Evolutionary conservation across 2,113 vertebrate genomes (phyloP).

Genomic region (Nesoenas mayeri): DNA sequence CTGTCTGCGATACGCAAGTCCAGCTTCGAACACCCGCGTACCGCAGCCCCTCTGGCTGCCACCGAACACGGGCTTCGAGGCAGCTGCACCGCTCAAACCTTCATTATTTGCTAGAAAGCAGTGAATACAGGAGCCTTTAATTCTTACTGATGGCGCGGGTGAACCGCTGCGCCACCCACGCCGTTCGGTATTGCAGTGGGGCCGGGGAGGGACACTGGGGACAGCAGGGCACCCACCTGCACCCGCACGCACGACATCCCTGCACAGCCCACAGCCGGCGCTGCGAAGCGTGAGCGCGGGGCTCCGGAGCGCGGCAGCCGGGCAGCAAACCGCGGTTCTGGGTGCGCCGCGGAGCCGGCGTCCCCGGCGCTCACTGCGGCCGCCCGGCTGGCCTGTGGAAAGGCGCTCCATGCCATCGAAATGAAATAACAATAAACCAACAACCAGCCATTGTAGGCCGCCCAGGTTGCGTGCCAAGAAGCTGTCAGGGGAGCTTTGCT

Average conservation of each 20-base stretch:
- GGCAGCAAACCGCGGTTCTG: accelerated
- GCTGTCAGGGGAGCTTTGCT: background rate
- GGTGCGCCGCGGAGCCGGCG: background rate
- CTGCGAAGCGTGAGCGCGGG: accelerated
- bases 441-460: background rate
- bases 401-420: background rate
- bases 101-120: background rate
- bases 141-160: background rate
- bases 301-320: no score
- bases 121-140: background rate
- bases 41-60: no score
- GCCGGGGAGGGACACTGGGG: no score
- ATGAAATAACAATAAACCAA: background rate
- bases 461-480: background rate
- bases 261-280: accelerated
- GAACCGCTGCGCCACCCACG: background rate
- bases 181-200: accelerated
- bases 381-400: background rate
- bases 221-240: accelerated
- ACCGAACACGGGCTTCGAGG: no score
- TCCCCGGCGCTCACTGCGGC: background rate
- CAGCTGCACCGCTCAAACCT: background rate
- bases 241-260: accelerated
- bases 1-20: background rate
- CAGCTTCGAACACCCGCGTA: background rate